phyloP scores from a whole-genome alignment of 2,113 vertebrate species.

The Ailurus styani region DNA sequence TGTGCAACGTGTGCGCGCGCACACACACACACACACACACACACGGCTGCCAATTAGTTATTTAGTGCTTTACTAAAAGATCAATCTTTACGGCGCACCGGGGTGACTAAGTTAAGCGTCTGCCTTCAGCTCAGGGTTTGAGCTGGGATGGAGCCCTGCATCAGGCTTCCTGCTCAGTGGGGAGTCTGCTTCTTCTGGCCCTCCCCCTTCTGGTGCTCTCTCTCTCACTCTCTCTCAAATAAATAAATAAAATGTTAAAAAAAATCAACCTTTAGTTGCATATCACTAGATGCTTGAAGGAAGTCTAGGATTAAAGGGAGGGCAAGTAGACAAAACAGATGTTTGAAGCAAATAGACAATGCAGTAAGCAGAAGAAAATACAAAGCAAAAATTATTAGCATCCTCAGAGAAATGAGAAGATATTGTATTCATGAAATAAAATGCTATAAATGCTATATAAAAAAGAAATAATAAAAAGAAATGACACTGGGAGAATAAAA shows the following conservation, averaged over 20 bases:
- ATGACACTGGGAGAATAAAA: conserved; percentile 23
- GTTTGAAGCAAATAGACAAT: not conserved
- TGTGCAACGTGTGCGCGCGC: too few relatives aligned
- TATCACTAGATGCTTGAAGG: not conserved
- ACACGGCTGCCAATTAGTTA: not conserved
- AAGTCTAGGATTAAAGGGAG: not conserved
- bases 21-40: not conserved
- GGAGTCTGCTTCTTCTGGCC: not conserved
- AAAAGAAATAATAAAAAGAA: not conserved
- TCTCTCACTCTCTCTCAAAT: too few relatives aligned
- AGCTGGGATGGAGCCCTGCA: not conserved
- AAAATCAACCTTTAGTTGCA: not conserved
- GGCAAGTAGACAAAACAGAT: not conserved
- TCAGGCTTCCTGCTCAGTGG: too few relatives aligned
- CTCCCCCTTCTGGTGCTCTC: too few relatives aligned
- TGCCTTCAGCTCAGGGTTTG: not conserved
- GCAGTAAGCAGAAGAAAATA: not conserved
- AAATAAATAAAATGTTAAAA: too few relatives aligned
- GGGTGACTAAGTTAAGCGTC: not conserved
- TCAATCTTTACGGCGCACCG: not conserved
- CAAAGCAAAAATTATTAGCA: not conserved
- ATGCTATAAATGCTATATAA: not conserved
- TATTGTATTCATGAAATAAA: not conserved
- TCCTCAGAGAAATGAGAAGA: conserved; percentile 1
- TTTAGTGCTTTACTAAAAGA: not conserved